Evolutionary conservation across 2,113 vertebrate species (phyloP), one percentile per base, ranked within the genome.

Genomic region (Setophaga kirtlandii): DNA sequence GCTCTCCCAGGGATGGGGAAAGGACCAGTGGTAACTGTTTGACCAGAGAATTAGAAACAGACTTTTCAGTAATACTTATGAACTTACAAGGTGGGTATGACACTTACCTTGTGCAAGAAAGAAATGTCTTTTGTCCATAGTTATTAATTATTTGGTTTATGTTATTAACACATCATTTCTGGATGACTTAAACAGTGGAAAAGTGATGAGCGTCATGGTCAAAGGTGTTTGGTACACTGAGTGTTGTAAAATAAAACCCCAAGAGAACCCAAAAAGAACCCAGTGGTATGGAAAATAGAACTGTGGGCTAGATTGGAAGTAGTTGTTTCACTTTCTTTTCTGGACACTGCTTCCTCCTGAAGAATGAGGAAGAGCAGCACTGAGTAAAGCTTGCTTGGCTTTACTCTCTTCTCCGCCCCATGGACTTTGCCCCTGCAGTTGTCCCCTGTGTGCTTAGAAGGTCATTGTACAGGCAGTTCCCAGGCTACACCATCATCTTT

Each of bases 121-220:
- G 11, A 67, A 87, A 28, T 56, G 9, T n/a, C 11, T 87, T 71
- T 71, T 68, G 25, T 59, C 10, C 1, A 0, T 65, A 41, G 23
- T 47, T 68, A 33, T 46, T 53, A 49, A 49, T 44, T 79, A 37
- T 8, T 75, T 47, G 13, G 33, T 11, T 73, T 84, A 12, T 25
- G 35, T 35, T 73, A 2, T 76, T 91, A 44, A 56, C 7, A 9
- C 21, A 47, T 87, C 15, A 3, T 58, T 35, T 30, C 33, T 70
- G 33, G 20, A 17, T 56, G 74, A 52, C 12, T 31, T 24, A 75
- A 76, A 65, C 12, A 12, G 56, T 2, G 3, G 18, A 44, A 79
- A 78, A 65, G 46, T 25, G 0, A 24, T 28, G 5, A 11, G 27
- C 5, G 2, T 46, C 12, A 2, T 19, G 24, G 52, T 74, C 37